These are phyloP conservation scores for Pseudomyrmex cubaensis DNA, from an alignment of 1,140 invertebrate species.

Conservation along the genomic window DNA sequence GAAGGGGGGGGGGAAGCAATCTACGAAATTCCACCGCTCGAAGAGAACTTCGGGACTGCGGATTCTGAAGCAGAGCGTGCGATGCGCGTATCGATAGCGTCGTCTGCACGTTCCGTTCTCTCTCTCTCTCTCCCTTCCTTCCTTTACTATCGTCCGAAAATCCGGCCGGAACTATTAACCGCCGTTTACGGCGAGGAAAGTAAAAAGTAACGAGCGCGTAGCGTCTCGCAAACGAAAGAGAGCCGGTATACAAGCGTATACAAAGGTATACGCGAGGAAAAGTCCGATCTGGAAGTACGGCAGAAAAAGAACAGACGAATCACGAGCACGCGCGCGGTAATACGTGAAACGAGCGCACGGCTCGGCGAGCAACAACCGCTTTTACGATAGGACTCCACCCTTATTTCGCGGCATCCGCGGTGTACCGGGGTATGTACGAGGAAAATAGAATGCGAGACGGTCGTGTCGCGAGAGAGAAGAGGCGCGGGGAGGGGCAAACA, in stretches of 20 bases:
- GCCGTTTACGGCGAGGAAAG: slow-evolving; percentile 61
- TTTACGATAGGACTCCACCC: slow-evolving; percentile 61
- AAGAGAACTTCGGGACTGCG: slow-evolving; percentile 23
- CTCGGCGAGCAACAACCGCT: slow-evolving; percentile 62
- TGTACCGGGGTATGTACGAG: slow-evolving; percentile 34
- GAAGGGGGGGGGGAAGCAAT: not conserved
- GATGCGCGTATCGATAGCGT: slow-evolving; percentile 45
- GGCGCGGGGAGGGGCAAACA: not conserved
- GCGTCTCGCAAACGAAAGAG: slow-evolving; percentile 11
- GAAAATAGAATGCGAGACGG: not conserved
- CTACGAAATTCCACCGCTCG: slow-evolving; percentile 28
- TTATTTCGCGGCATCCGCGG: slow-evolving; percentile 41
- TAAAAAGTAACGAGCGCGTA: slow-evolving; percentile 66
- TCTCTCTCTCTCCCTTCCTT: slow-evolving; percentile 31
- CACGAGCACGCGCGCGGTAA: slow-evolving; percentile 39
- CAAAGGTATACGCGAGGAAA: not conserved
- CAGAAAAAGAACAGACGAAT: slow-evolving; percentile 25
- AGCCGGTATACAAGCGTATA: not conserved
- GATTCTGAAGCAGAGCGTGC: not conserved
- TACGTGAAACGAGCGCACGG: slow-evolving; percentile 56
- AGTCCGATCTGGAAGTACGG: not conserved
- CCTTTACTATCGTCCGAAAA: slow-evolving; percentile 66
- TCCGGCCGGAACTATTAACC: slow-evolving; percentile 61
- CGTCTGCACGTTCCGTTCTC: slow-evolving; percentile 31
- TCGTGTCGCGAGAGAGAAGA: slow-evolving; percentile 59